Base-by-base conservation (phyloP, 1,140 invertebrate species). In the Bombus confusus region DNA sequence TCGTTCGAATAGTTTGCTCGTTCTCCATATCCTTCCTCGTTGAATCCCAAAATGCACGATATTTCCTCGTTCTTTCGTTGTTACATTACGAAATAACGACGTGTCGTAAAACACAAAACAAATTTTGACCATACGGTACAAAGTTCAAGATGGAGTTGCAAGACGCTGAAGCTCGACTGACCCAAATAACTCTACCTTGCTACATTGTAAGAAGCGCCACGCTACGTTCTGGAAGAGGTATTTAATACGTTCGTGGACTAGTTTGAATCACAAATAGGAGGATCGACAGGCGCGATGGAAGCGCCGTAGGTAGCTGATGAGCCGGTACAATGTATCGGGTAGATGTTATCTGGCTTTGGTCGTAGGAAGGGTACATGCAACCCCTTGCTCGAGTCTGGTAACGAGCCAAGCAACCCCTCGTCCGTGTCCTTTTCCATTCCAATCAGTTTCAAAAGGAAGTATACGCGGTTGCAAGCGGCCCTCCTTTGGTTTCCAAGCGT, bases 261-360 rank as follows among this genome's bases (percentile, higher is more conserved):
- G 82, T 85, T 80, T 79, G 52, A 78, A 74, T 52, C 77, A 31
- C 43, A 43, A 64, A 75, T 13, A 76, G 80, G 41, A 66, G n/a
- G 18, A 64, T 73, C 66, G 34, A n/a, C 43, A 69, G 64, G 64
- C 62, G 73, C 69, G 37, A 64, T 72, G 47, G 66, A 37, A 71
- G 76, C 66, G 41, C 25, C 43, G 43, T 71, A 79, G 68, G 75
- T 72, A 72, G 76, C 47, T n/a, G 12, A 28, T 31, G 47, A 69
- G 74, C 81, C 78, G 83, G 80, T 86, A 86, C 86, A 90, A 90
- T 87, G 88, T 91, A 90, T 90, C 89, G 88, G 8, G 59, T 79
- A 57, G 88, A 91, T 86, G 90, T 91, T 91, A 91, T 91, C 90
- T 88, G 52, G 66, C 78, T 79, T 86, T 66, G 80, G 88, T 91